Evolutionary conservation across 30 jellyfish, hydroid and myxozoan genomes (phyloP), one percentile per base, ranked within the genome.

Genomic region (Aurelia aurita complex sp. Pacific): DNA sequence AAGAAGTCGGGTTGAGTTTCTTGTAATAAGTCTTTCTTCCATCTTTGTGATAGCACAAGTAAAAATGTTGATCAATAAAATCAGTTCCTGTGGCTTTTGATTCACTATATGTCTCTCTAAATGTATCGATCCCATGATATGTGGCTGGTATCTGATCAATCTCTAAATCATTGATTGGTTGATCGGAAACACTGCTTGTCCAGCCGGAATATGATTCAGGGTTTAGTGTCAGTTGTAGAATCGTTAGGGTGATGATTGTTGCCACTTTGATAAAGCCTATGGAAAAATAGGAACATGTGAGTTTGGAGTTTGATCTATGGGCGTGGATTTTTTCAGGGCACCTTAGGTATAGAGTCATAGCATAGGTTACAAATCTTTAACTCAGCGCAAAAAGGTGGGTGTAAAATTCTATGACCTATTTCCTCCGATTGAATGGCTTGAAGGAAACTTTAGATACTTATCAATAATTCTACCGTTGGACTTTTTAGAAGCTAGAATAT

Each of bases 21-120:
- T 94, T 94, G 81, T 94, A 85, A 63, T 94, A 94, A 50, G 98
- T 88, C 55, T 94, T 94, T 23, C 92, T 80, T 43, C 97, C 98
- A 36, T 94, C 98, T 66, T 88, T 88, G 75, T 84, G 89, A 79
- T 94, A 94, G 43, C 98, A 94, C 19, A 94, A 74, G 74, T 88
- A 89, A 80, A 88, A 94, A 74, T 94, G 98, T 57, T 88, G 97
- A 67, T 94, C 98, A 52, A 94, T 81, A 76, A 94, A 94, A 54
- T 94, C 98, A 54, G 88, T 88, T 38, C 95, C 95, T 34, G 95
- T 92, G 32, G 85, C 90, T 69, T 92, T 92, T 57, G 91, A 62
- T 55, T 82, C 90, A 38, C 85, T 76, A 82, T 88, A 94, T 13
- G 85, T 83, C 65, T 94, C 97, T 34, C 73, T 67, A 74, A 78